Base-by-base conservation (phyloP, 1,140 invertebrate species). In the Hesperophylax magnus region DNA sequence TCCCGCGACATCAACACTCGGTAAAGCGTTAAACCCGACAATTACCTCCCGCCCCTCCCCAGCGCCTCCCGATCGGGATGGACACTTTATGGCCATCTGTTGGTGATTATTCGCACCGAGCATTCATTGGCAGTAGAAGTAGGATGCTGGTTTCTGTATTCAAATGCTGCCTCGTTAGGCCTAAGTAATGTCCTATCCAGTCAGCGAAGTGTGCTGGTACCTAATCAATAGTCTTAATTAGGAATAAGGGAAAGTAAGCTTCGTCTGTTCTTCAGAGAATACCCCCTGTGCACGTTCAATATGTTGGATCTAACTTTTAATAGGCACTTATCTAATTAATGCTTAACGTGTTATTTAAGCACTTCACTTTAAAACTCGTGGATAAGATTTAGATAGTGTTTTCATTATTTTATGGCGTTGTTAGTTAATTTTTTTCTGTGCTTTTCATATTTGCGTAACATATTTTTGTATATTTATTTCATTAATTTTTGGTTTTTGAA, bases 1-100 rank as follows among this genome's bases (percentile, higher is more conserved):
- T 71, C 39, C 6, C 39, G 78, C 69, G 77, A 82, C 63, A 69
- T 82, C 78, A 77, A 82, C 81, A 77, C 81, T 76, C 69, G 72
- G 81, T 79, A 77, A 82, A 79, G 77, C 77, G 63, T 27, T 61
- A 72, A 82, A 82, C 81, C 78, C 58, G 72, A 78, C 77, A 82
- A 82, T 82, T 82, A 82, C 69, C 72, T 65, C 74, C 63, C n/a
- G 27, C 67, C 69, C 56, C 60, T 81, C 74, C 58, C 65, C 72
- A 18, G 56, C 79, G 39, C 47, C n/a, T 39, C 67, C 39, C 39
- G 11, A 20, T 71, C 52, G 54, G 52, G 52, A 58, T 27, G 71
- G 53, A 17, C 71, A 58, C 71, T 75, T 75, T 75, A 75, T 75
- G 14, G 71, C 71, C 71, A 75, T 75, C 52, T 58, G 71, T 58